phyloP scores from a whole-genome alignment of 1,140 invertebrate species.

The Marisa cornuarietis region DNA sequence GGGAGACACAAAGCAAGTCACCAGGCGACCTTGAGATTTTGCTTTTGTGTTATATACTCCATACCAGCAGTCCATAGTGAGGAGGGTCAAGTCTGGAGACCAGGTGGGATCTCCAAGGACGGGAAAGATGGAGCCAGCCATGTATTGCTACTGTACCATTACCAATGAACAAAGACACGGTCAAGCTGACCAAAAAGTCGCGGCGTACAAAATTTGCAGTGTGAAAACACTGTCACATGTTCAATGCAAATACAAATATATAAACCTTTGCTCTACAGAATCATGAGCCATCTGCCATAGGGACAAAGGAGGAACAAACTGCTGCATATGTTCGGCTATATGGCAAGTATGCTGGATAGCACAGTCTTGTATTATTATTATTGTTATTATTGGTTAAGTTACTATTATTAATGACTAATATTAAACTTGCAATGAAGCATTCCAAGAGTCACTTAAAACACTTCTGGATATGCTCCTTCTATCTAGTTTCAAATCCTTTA shows the following conservation, averaged over 20 bases:
- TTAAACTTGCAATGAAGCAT: too few species aligned
- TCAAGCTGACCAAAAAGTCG: background rate
- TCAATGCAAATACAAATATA: background rate
- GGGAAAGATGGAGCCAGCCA: slow-evolving; percentile 1
- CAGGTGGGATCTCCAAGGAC: background rate
- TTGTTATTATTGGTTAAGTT: too few species aligned
- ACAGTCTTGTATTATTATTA: too few species aligned
- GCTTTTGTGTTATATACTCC: background rate
- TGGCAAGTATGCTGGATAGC: too few species aligned
- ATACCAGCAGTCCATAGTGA: background rate
- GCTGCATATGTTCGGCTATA: background rate
- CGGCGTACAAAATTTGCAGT: background rate
- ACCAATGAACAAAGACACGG: background rate
- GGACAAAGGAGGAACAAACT: background rate
- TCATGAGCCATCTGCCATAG: background rate
- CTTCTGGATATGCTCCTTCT: too few species aligned
- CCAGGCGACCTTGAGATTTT: background rate
- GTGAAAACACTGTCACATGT: background rate
- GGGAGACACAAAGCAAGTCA: background rate
- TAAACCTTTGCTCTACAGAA: background rate
- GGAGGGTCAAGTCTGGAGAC: background rate
- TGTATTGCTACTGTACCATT: slow-evolving; percentile 3
- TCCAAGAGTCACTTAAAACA: too few species aligned
- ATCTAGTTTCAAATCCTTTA: too few species aligned
- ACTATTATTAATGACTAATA: too few species aligned